phyloP scores from a whole-genome alignment of 2,113 vertebrate genomes.

The Motacilla tschutschensis region DNA sequence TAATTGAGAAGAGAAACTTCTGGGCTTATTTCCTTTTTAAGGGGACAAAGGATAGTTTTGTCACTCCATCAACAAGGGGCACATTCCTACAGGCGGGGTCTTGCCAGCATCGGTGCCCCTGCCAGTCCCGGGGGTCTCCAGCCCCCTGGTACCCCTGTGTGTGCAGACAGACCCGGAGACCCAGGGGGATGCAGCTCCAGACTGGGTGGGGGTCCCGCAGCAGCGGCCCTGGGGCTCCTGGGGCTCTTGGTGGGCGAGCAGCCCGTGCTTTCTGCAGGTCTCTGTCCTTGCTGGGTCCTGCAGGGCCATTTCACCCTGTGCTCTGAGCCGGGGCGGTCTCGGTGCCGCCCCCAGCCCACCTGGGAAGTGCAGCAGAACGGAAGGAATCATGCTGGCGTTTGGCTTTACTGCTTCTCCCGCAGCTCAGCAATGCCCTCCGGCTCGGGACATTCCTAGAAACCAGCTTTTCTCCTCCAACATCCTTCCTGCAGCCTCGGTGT shows the following conservation, averaged over 20 bases:
- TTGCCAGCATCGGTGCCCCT: not conserved
- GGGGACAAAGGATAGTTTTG: no score
- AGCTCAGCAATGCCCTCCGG: not conserved
- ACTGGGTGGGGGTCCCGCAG: not conserved
- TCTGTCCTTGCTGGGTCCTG: not conserved
- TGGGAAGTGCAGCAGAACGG: not conserved
- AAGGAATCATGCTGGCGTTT: not conserved
- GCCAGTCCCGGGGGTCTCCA: fast-evolving
- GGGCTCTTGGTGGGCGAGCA: not conserved
- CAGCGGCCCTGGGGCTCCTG: fast-evolving
- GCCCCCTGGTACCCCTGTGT: fast-evolving
- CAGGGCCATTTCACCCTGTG: not conserved
- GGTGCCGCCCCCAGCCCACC: not conserved
- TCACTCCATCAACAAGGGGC: no score
- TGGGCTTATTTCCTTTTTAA: no score
- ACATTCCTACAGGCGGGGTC: not conserved
- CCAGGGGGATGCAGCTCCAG: not conserved
- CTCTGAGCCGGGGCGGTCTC: not conserved
- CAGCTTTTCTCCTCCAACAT: constrained; percentile 37
- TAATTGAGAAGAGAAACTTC: no score
- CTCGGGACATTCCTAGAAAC: constrained; percentile 43
- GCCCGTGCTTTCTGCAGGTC: not conserved
- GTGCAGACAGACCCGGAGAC: fast-evolving
- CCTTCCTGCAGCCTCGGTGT: not conserved
- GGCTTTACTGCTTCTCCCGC: not conserved